Evolutionary conservation across 2,797 vertebrate genomes (phyloP), one percentile per base, ranked within the genome.

Genomic region (Pseudochromis fuscus): DNA sequence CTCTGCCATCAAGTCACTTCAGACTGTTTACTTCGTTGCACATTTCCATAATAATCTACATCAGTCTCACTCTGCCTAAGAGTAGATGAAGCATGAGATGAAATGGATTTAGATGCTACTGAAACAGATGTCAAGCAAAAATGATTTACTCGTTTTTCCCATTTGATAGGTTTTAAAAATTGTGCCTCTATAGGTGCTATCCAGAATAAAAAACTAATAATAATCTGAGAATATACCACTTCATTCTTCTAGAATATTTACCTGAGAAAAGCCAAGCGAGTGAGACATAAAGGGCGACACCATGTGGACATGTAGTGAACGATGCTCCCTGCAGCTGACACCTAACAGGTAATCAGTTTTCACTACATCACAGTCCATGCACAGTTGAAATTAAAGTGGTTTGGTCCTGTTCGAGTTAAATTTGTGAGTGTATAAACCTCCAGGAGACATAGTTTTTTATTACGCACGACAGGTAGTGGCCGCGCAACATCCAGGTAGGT

Each of bases 211-310:
- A 57, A 50, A 7, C n/a, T n/a, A n/a, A n/a, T n/a, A n/a, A n/a
- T n/a, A n/a, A n/a, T n/a, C n/a, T n/a, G n/a, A n/a, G n/a, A n/a
- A n/a, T n/a, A n/a, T n/a, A n/a, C n/a, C n/a, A n/a, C n/a, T n/a
- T n/a, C n/a, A n/a, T n/a, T n/a, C n/a, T n/a, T n/a, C n/a, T n/a
- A n/a, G n/a, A 21, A 7, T n/a, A 7, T 30, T 12, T 69, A 38
- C 19, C 44, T 18, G n/a, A 30, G 18, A 46, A 52, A 49, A 68
- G 15, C 5, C n/a, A 28, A 21, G n/a, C n/a, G 24, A 56, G 21
- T 11, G 28, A 63, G 73, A 38, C 77, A 49, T 52, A 33, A 79
- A 87, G 82, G 30, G 91, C 86, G 92, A 83, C 92, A 81, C 84
- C 88, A 21, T 60, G 91, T 89, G 92, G 91, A 49, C 71, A 58